Conservation (phyloP, 2,113 vertebrate species). For the Macroglossus sobrinus region DNA sequence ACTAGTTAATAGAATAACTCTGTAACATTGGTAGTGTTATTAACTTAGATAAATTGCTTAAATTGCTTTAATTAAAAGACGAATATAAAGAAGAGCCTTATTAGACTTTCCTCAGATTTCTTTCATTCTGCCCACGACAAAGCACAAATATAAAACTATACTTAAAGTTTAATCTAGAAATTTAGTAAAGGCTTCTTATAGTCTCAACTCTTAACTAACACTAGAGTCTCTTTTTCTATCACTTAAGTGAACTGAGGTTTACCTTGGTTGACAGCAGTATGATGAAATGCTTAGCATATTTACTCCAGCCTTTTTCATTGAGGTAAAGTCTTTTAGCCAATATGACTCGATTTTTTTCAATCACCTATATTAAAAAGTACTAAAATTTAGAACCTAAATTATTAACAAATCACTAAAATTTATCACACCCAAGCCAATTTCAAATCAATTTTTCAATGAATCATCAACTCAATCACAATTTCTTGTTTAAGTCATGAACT, state of each 20-base stretch:
- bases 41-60: not conserved
- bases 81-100: not conserved
- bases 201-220: too few species aligned
- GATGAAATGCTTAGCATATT: conserved; percentile 82
- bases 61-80: not conserved
- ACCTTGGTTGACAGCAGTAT: conserved; percentile 83
- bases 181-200: not conserved
- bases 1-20: not conserved
- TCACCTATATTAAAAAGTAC: conserved; percentile 81
- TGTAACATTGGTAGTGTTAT: not conserved
- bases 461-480: conserved; percentile 18
- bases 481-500: conserved; percentile 29
- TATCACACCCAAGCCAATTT: conserved; percentile 1
- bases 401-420: not conserved
- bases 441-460: not conserved
- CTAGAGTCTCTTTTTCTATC: not conserved
- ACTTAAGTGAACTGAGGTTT: not conserved
- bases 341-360: conserved; percentile 85
- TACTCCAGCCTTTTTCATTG: conserved; percentile 85
- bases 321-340: conserved; percentile 83
- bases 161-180: not conserved
- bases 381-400: conserved; percentile 40
- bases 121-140: conserved; percentile 18
- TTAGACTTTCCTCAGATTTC: not conserved
- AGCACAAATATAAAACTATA: conserved; percentile 18